A percentile compares a stretch with the other conserved stretches of the same genome.
These are phyloP conservation scores for Myrmophylax atrothorax DNA, from an alignment of 2,113 vertebrate genomes.

Conservation along the genomic window DNA sequence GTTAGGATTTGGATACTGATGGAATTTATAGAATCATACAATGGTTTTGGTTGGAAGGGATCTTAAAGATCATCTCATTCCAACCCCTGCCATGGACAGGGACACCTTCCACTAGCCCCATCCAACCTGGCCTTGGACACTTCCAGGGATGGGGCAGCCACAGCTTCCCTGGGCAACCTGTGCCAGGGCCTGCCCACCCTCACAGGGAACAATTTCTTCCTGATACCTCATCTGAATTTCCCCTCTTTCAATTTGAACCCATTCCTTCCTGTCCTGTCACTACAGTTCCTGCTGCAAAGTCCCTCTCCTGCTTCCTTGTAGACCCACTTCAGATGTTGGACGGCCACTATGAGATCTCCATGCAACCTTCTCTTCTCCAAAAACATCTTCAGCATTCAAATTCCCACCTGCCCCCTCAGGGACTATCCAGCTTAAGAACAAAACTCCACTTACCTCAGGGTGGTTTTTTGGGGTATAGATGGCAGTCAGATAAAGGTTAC, in stretches of 20 bases:
- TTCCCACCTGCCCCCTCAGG: neutral
- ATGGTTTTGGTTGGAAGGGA: neutral
- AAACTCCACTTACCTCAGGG: accelerated
- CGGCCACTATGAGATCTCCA: neutral
- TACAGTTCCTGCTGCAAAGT: neutral
- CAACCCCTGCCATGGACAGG: neutral
- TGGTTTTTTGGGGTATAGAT: accelerated
- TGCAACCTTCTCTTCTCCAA: neutral
- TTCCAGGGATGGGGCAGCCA: neutral
- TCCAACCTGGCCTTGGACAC: neutral
- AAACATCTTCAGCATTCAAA: neutral
- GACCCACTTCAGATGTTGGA: neutral
- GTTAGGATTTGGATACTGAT: neutral
- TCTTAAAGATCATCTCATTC: neutral
- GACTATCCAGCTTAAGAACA: neutral
- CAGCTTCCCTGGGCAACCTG: neutral
- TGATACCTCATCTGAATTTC: accelerated
- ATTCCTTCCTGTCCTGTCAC: neutral
- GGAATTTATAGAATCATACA: neutral
- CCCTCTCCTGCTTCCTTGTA: neutral
- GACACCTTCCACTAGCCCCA: neutral
- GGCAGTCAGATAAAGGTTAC: accelerated
- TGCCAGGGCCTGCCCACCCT: neutral
- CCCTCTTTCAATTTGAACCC: neutral
- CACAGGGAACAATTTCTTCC: neutral